These are phyloP conservation scores for Orchestia grillus DNA, from an alignment of 1,140 invertebrate species.

Conservation along the genomic window DNA sequence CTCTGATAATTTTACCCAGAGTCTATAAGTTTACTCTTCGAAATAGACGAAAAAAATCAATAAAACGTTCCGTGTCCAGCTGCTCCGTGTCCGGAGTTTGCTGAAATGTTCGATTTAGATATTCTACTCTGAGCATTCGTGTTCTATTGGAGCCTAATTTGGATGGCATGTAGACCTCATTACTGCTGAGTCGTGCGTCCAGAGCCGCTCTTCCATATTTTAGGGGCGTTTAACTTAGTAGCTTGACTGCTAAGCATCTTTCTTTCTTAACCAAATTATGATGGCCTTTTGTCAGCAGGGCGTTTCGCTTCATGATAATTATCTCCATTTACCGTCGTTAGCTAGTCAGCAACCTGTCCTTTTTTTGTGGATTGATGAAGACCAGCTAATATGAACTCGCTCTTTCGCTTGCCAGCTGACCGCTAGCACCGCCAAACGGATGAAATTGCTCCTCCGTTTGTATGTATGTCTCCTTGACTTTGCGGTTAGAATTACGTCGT, in stretches of 20 bases:
- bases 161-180: not conserved
- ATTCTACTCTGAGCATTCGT: not conserved
- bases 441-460: not conserved
- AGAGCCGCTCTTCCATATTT: not conserved
- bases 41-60: not conserved
- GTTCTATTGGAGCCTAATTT: not conserved
- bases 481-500: not conserved
- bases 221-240: not conserved
- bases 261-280: not conserved
- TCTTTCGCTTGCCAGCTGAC: not conserved
- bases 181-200: not conserved
- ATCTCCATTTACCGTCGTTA: constrained; percentile 17
- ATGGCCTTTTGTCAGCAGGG: not conserved
- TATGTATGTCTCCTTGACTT: not conserved
- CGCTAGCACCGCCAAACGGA: not conserved
- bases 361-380: not conserved
- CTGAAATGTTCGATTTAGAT: not conserved
- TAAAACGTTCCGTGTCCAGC: not conserved
- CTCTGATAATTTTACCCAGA: not conserved
- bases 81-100: not conserved
- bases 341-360: not conserved
- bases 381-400: not conserved
- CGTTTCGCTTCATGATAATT: constrained; percentile 22
- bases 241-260: not conserved
- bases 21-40: not conserved